Evolutionary conservation across 2,797 vertebrate species (phyloP), one percentile per base, ranked within the genome.

Genomic region (Ctenochaetus hawaiiensis): DNA sequence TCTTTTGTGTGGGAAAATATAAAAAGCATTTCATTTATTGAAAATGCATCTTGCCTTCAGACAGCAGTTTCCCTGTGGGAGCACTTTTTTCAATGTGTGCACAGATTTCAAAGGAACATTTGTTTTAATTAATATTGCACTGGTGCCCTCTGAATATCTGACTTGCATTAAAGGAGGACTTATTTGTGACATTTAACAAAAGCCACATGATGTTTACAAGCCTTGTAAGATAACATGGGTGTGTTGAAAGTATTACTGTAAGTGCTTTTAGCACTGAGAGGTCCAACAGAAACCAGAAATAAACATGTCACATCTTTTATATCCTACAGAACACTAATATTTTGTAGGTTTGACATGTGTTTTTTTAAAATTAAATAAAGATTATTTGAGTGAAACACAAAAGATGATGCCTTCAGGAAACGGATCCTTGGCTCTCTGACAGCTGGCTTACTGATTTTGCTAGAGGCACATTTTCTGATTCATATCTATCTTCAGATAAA

Each of bases 321-420:
- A 30, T 30, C 26, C 2, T 2, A 5, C 26, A 30, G 26, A 30
- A 2, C 26, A 3, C 26, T 30, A 30, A 30, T 30, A 30, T 30
- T 30, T 30, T 30, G 26, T 30, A 30, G 26, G 26, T 30, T 30
- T 30, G 26, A 30, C 26, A 30, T 30, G 26, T 30, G 26, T 30
- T 30, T 30, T 30, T 30, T 44, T 71, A 60, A 34, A 26, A 20
- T 23, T 1, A 26, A 26, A 11, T 22, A 9, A 47, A 20, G 26
- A 30, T 30, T 9, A 23, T 59, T n/a, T n/a, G 14, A 47, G 37
- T 54, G 49, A 34, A 8, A 47, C 23, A 11, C 49, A 30, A 16
- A 22, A 51, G 57, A n/a, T 22, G 41, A 41, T n/a, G n/a, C 37
- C 65, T n/a, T 67, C 49, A 65, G 16, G 39, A 39, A 16, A 20